A percentile compares a stretch with the other conserved stretches of the same genome.
phyloP scores from a whole-genome alignment of 2,888 invertebrate genomes.

The Chydorus sphaericus region DNA sequence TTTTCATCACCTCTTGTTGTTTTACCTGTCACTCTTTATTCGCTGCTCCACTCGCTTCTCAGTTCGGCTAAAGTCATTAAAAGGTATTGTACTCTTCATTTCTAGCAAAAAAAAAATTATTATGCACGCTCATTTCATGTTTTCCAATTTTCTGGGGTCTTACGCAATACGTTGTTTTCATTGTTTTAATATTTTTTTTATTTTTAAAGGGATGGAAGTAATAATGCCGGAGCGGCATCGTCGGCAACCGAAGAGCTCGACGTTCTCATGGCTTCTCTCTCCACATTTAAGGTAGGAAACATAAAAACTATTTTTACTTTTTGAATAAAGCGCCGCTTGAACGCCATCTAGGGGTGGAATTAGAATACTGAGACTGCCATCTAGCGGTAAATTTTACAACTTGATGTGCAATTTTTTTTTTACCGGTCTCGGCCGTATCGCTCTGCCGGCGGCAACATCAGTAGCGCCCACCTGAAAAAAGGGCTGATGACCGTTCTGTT shows the following conservation, averaged over 20 bases:
- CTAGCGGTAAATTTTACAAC: too few species aligned
- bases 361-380: not conserved
- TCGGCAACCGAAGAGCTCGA: slow-evolving; percentile 88
- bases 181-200: slow-evolving; percentile 13
- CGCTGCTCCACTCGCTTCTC: not conserved
- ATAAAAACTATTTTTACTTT: not conserved
- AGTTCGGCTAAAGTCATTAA: not conserved
- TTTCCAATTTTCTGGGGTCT: not conserved
- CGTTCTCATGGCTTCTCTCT: slow-evolving; percentile 88
- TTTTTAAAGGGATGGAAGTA: slow-evolving; percentile 26
- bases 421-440: too few species aligned
- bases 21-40: not conserved
- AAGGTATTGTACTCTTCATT: not conserved
- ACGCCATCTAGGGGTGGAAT: not conserved
- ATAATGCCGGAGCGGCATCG: slow-evolving; percentile 43
- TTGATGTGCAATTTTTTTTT: too few species aligned
- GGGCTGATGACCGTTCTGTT: too few species aligned
- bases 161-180: not conserved
- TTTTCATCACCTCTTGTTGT: not conserved
- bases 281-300: slow-evolving; percentile 72
- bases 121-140: not conserved
- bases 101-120: not conserved
- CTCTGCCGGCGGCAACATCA: too few species aligned
- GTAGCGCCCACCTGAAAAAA: too few species aligned
- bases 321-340: not conserved